These are phyloP conservation scores for Linurgus olivaceus DNA, from an alignment of 2,797 vertebrate genomes.

Conservation along the genomic window DNA sequence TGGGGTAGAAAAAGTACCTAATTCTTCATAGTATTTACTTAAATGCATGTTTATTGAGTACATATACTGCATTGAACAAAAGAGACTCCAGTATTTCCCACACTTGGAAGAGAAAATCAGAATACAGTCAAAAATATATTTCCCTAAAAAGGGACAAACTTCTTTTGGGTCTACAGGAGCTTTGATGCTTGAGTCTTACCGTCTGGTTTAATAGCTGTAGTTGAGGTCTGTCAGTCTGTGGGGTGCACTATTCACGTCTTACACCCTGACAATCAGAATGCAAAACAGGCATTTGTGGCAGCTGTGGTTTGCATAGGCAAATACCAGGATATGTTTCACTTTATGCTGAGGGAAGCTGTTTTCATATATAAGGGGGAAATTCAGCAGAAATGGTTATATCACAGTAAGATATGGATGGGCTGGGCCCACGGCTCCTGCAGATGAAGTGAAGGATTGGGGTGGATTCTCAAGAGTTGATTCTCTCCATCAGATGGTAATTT, in stretches of 20 bases:
- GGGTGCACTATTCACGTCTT: neutral
- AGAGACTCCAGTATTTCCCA: neutral
- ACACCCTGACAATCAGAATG: neutral
- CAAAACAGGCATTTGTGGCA: neutral
- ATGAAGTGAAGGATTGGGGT: neutral
- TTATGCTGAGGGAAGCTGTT: neutral
- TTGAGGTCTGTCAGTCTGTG: neutral
- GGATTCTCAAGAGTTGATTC: neutral
- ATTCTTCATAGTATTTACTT: neutral
- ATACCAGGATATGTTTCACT: neutral
- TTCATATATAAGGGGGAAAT: neutral
- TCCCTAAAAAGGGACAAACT: neutral
- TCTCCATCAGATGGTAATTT: neutral
- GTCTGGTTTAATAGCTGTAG: neutral
- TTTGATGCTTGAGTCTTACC: neutral
- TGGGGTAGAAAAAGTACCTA: neutral
- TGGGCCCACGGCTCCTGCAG: neutral
- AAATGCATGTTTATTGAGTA: neutral
- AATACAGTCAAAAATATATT: neutral
- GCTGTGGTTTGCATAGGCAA: neutral
- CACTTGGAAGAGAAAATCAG: neutral
- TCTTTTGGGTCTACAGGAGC: neutral
- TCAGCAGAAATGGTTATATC: neutral
- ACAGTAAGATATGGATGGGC: neutral
- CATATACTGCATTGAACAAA: neutral